Percentiles rank a stretch among this genome's conserved stretches.
phyloP scores from a whole-genome alignment of 2,797 vertebrate genomes.

The Crenichthys baileyi region DNA sequence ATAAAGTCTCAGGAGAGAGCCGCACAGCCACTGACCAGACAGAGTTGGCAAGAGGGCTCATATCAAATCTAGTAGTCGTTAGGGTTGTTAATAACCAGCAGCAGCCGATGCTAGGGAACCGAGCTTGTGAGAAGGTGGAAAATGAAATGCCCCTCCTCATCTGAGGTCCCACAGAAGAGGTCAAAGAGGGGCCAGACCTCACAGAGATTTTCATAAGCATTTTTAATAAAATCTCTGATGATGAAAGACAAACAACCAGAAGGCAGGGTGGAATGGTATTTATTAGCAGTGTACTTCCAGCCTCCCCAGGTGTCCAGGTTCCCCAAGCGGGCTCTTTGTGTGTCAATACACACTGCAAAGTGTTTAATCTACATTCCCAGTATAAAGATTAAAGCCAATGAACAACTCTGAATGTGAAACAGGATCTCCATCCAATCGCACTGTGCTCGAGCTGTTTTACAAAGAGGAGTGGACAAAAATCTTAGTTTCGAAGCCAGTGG shows the following conservation, averaged over 20 bases:
- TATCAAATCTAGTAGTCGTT: slow-evolving; percentile 83
- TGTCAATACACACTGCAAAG: slow-evolving; percentile 57
- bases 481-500: neutral
- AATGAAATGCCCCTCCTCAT: slow-evolving; percentile 69
- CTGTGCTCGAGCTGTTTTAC: neutral
- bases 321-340: slow-evolving; percentile 12
- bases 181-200: slow-evolving; percentile 60
- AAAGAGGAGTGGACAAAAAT: neutral
- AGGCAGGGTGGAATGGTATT: slow-evolving; percentile 57
- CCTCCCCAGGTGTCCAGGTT: slow-evolving; percentile 51
- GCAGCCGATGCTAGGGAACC: slow-evolving; percentile 46
- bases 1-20: slow-evolving; percentile 63
- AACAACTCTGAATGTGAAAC: slow-evolving; percentile 22
- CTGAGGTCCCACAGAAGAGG: slow-evolving; percentile 56
- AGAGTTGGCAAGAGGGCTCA: slow-evolving; percentile 71
- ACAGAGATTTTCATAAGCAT: slow-evolving; percentile 63
- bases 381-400: slow-evolving; percentile 47
- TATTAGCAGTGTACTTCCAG: slow-evolving; percentile 56
- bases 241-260: slow-evolving; percentile 73
- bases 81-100: slow-evolving; percentile 78
- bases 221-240: slow-evolving; percentile 69
- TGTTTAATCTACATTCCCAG: slow-evolving; percentile 60
- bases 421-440: slow-evolving; percentile 14
- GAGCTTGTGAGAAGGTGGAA: slow-evolving; percentile 53
- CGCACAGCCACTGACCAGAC: slow-evolving; percentile 66